Base-by-base conservation (phyloP, 2,888 invertebrate genomes). In the Octodonta nipae region DNA sequence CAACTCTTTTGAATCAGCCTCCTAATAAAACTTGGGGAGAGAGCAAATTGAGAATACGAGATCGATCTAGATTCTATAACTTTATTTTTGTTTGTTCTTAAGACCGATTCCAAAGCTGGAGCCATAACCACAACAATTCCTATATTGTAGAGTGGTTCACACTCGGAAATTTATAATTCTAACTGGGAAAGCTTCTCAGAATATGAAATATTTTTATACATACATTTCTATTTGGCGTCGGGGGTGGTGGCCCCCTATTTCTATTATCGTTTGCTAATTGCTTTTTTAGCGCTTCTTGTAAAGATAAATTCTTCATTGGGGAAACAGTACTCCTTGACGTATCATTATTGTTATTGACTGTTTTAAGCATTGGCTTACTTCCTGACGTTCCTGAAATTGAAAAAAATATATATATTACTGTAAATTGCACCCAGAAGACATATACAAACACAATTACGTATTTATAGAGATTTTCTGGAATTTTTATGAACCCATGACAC, bases 191-290 rank as follows among this genome's bases (percentile, higher is more conserved):
- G 15, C n/a, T 13, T 15, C 15, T 26, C 17, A 7, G 17, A 27
- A 5, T 28, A 22, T 2, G 22, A 4, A 10, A 4, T 3, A 2
- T n/a, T 3, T 22, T 22, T 3, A 22, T 3, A 48, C 52, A 50
- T 41, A 53, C 52, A 39, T 49, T 53, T 64, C 78, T 68, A 44
- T 70, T 70, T 30, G 78, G 73, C 7, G 88, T 87, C 15, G 87
- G 87, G 15, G 86, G 84, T 26, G 83, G 84, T 47, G 85, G 70
- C 43, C 68, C 68, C 43, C 58, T 61, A 33, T 59, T 55, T 49
- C 67, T 64, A 41, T 56, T 57, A 26, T 42, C 40, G 40, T 35
- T 47, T 12, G 62, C 55, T 46, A 63, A 45, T 45, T 61, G 59
- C 41, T 57, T 57, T 41, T 57, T 57, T 40, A 62, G 42, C 46